These are phyloP conservation scores for Malacosoma neustria DNA, from an alignment of 2,888 invertebrate species.

Conservation along the genomic window DNA sequence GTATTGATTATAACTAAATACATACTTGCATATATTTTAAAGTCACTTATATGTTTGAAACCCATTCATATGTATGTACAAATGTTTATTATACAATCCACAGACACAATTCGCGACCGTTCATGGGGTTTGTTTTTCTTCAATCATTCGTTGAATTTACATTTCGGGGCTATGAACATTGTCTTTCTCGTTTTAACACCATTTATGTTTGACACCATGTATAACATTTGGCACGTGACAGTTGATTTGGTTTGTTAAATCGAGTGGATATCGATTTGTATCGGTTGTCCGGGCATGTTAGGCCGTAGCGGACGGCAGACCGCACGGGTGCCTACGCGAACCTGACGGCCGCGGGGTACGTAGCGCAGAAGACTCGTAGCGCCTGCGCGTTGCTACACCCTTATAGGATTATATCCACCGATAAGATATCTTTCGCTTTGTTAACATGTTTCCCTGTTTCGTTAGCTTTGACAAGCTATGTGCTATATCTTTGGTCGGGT, in stretches of 20 bases:
- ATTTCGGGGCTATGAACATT: not conserved
- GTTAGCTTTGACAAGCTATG: too few relatives aligned
- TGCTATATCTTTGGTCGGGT: too few relatives aligned
- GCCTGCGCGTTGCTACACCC: slow-evolving; percentile 50
- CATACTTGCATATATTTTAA: not conserved
- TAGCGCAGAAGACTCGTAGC: slow-evolving; percentile 45
- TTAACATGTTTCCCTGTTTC: too few relatives aligned
- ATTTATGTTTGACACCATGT: not conserved
- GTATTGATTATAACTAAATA: too few relatives aligned
- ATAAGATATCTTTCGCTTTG: slow-evolving; percentile 16
- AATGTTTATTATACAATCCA: slow-evolving; percentile 24
- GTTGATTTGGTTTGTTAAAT: slow-evolving; percentile 33
- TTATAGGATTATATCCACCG: slow-evolving; percentile 27
- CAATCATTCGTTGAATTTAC: slow-evolving; percentile 17
- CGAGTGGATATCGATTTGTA: slow-evolving; percentile 52
- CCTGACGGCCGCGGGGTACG: slow-evolving; percentile 39
- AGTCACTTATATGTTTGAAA: not conserved
- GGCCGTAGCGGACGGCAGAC: slow-evolving; percentile 39
- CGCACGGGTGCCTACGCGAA: slow-evolving; percentile 41
- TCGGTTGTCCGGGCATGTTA: slow-evolving; percentile 24
- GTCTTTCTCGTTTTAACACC: not conserved
- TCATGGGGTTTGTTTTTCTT: slow-evolving; percentile 20
- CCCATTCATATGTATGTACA: slow-evolving; percentile 18
- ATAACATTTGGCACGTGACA: slow-evolving; percentile 25
- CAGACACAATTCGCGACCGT: slow-evolving; percentile 35